Percentiles rank a stretch among this genome's conserved stretches.
phyloP scores from a whole-genome alignment of 2,113 vertebrate species.

The Carlito syrichta region DNA sequence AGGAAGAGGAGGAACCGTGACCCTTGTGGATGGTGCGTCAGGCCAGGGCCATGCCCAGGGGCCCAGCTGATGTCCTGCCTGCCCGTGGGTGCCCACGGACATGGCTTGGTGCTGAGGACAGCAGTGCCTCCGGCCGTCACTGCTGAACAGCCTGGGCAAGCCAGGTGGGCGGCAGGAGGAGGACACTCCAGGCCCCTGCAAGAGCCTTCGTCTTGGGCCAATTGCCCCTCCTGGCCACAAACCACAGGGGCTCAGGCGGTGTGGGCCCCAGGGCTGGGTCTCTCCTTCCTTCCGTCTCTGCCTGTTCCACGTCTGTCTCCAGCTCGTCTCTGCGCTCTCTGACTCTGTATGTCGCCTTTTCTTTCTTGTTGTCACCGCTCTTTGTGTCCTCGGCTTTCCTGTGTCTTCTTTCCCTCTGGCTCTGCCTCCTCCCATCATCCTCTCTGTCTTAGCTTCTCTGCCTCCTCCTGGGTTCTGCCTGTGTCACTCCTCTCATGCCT shows the following conservation, averaged over 20 bases:
- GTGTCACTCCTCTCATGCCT: neutral
- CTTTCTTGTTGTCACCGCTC: neutral
- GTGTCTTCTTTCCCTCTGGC: neutral
- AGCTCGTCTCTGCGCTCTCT: conserved; percentile 66
- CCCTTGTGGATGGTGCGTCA: neutral
- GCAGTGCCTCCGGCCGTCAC: neutral
- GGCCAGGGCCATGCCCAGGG: neutral
- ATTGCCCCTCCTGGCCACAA: conserved; percentile 76
- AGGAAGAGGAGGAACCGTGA: conserved; percentile 8
- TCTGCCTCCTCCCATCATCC: conserved; percentile 43
- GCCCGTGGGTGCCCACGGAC: conserved; percentile 28
- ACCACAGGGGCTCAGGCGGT: conserved; percentile 87
- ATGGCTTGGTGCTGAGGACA: conserved; percentile 69
- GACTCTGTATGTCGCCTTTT: neutral
- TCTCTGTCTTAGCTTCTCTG: neutral
- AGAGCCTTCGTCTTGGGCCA: conserved; percentile 49
- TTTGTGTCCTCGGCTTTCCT: neutral
- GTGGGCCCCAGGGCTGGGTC: conserved; percentile 68
- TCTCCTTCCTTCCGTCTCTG: conserved; percentile 45
- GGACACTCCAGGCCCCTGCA: conserved; percentile 47
- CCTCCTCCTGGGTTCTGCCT: conserved; percentile 46
- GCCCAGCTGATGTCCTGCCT: neutral
- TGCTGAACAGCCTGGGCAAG: conserved; percentile 26
- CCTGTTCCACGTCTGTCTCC: neutral
- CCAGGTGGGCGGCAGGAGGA: conserved; percentile 1